These are phyloP conservation scores for Dasyprocta punctata DNA, from an alignment of 2,113 vertebrate species.

Conservation along the genomic window DNA sequence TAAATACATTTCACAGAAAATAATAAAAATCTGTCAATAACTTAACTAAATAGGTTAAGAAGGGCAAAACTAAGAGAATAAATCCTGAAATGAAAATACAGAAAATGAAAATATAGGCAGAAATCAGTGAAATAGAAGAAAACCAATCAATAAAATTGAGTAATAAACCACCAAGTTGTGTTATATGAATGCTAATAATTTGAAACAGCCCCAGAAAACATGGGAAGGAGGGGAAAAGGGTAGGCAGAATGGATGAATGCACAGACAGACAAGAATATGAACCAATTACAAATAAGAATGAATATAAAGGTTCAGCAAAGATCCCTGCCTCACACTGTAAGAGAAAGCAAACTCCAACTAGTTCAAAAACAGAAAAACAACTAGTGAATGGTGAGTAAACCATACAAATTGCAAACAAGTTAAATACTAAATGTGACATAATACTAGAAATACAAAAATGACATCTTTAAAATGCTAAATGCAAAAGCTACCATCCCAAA, in stretches of 20 bases:
- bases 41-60: not conserved
- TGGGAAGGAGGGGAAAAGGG: no score
- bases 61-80: not conserved
- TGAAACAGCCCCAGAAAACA: not conserved
- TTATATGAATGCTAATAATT: not conserved
- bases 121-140: slow-evolving; percentile 4
- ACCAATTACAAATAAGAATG: not conserved
- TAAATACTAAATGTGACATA: not conserved
- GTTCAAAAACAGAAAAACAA: not conserved
- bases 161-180: not conserved
- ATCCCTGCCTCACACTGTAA: not conserved
- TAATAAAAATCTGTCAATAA: not conserved
- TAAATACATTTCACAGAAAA: slow-evolving; percentile 28
- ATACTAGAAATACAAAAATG: not conserved
- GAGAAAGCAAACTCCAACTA: not conserved
- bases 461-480: not conserved
- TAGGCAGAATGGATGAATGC: not conserved
- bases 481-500: not conserved
- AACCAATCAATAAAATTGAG: not conserved
- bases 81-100: not conserved
- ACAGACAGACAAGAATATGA: not conserved
- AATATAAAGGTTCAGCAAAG: not conserved
- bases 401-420: not conserved
- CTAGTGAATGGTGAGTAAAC: not conserved
- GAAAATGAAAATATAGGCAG: not conserved